Base-by-base conservation (phyloP, 1,140 invertebrate species). In the Euwallacea similis region DNA sequence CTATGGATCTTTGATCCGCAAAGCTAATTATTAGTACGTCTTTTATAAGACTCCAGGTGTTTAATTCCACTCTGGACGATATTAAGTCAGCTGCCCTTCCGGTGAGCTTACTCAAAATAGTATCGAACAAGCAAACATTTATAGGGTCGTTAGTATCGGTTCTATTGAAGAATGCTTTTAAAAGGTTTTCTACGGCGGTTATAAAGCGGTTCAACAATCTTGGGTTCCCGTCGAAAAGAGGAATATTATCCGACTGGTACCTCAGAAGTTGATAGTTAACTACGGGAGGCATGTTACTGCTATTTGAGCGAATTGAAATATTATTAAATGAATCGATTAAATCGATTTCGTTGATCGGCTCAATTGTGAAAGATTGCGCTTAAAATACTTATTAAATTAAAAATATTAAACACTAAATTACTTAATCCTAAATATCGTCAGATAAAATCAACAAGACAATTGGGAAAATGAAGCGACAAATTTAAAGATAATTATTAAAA, bases 41-140 rank as follows among this genome's bases (percentile, higher is more conserved):
- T 69, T 69, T 72, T 13, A 74, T 64, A 11, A 41, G 42, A 10
- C 9, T 15, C 73, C 74, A 76, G 8, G 54, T 65, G 13, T 68
- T 72, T 69, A 76, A 58, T 42, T 74, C 73, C 42, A 56, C 50
- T 71, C 67, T 60, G 33, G 56, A 69, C 42, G 43, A 44, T 53
- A 75, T 75, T 63, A 75, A 62, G 53, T 54, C 47, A 65, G 46
- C 46, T 16, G 74, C 72, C 42, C 74, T 64, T 58, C 43, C 69
- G 10, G 21, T 54, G 61, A 74, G 44, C 69, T 74, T 74, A 72
- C 72, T 71, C 42, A 74, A 55, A 46, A 74, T 65, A 11, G 68
- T 68, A 15, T 68, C 66, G 13, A 59, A 62, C 11, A 68, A 21
- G 60, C 10, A 68, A 63, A 50, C 73, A 75, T 21, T 75, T 69